Percentiles rank a stretch among this genome's conserved stretches.
phyloP scores from a whole-genome alignment of 2,888 invertebrate species.

The Leucoma salicis region DNA sequence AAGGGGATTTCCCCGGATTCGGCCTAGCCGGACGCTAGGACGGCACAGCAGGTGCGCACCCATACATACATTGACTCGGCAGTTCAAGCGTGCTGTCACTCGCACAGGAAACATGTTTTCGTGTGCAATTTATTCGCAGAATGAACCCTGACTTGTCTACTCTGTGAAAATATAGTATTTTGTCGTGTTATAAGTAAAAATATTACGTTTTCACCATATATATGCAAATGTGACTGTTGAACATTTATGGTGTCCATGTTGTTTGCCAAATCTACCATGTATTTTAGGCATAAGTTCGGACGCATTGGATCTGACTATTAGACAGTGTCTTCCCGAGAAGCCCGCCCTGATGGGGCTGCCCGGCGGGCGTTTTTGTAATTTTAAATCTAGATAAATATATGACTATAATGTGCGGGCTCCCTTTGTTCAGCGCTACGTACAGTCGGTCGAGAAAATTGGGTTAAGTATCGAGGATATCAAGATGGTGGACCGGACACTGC shows the following conservation, averaged over 20 bases:
- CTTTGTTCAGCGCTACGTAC: constrained; percentile 59
- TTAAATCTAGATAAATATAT: constrained; percentile 50
- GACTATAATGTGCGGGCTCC: constrained; percentile 58
- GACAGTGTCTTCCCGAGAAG: constrained; percentile 53
- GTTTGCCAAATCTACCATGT: constrained; percentile 33
- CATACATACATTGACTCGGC: constrained; percentile 59
- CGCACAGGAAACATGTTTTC: not conserved
- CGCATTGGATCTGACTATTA: constrained; percentile 35
- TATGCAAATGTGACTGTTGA: constrained; percentile 25
- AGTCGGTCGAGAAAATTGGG: constrained; percentile 55
- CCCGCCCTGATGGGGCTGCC: constrained; percentile 31
- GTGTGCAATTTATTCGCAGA: constrained; percentile 16
- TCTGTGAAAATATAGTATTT: constrained; percentile 36
- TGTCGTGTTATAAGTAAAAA: constrained; percentile 32
- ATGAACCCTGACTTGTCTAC: constrained; percentile 28
- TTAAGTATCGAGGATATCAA: constrained; percentile 73
- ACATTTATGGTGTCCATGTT: constrained; percentile 33
- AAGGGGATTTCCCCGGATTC: constrained; percentile 69
- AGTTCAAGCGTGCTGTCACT: too few relatives aligned
- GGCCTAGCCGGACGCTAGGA: constrained; percentile 75
- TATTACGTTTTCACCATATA: constrained; percentile 35
- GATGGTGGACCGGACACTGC: constrained; percentile 62
- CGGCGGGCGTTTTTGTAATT: constrained; percentile 57
- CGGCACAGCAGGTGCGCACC: constrained; percentile 80
- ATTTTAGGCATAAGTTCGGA: constrained; percentile 20